Evolutionary conservation across 2,888 invertebrate species (phyloP), one percentile per base, ranked within the genome.

Genomic region (Tinea pellionella): DNA sequence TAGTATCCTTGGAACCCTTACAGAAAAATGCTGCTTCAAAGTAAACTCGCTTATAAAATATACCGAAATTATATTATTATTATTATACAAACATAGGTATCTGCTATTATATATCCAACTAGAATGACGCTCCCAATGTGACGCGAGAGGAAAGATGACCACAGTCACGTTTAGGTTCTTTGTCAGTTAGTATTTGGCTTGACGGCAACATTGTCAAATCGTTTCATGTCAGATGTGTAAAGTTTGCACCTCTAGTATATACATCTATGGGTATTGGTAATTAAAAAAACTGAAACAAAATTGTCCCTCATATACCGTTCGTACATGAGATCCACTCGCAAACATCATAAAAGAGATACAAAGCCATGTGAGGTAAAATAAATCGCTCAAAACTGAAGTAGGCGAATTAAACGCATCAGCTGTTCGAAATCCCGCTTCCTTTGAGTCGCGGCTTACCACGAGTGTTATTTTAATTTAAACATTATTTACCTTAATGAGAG

Each of bases 381-480:
- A 57, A 57, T 64, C 64, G 67, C 68, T 69, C 68, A 72, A 65
- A 78, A 74, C 69, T 75, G 69, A 73, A 85, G 82, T 75, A 75
- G 76, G 63, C 67, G 65, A 62, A 68, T 79, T 78, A 74, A 71
- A 77, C 77, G 82, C 81, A 65, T 71, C 77, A 70, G 69, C 70
- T 68, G 68, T 65, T 71, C 69, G 66, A 68, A 75, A 73, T 71
- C 74, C 73, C 70, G 73, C 84, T 57, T 57, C 57, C 59, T 85
- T 86, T 86, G 83, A 85, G 72, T 74, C 68, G 68, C 70, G 69
- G 65, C 69, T 67, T 69, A 66, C 65, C 67, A 70, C 68, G 72
- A 84, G 84, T 79, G 81, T 83, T 84, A 82, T 86, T 84, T 84
- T 85, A 86, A 86, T 87, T 84, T 85, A 77, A 84, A 84, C 84